A percentile compares a stretch with the other conserved stretches of the same genome.
Conservation (phyloP, 2,113 vertebrate genomes). For the Mastomys natalensis region DNA sequence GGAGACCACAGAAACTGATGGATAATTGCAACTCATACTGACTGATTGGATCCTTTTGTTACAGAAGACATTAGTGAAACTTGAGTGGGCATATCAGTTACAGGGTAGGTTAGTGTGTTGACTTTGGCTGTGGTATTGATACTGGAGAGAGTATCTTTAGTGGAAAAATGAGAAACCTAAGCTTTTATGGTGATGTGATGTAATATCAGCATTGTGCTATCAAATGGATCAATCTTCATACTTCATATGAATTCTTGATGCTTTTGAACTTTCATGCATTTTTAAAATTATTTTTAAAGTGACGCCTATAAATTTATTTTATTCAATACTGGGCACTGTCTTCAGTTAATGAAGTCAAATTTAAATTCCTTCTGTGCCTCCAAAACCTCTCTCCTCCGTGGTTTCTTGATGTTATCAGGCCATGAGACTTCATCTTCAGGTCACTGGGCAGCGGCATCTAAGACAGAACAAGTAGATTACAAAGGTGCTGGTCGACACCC, state of each 20-base stretch:
- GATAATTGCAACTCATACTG: not conserved
- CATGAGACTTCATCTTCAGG: not conserved
- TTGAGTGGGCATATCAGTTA: not conserved
- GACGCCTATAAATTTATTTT: not conserved
- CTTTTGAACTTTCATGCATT: conserved; percentile 7
- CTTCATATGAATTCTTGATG: not conserved
- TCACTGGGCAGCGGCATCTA: not conserved
- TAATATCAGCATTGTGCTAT: not conserved
- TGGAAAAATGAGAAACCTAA: not conserved
- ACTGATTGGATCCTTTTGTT: not conserved
- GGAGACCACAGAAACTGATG: not conserved
- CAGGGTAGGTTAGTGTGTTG: not conserved
- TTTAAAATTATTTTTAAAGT: conserved; percentile 28
- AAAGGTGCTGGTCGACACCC: not conserved
- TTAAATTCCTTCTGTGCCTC: not conserved
- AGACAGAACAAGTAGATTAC: not conserved
- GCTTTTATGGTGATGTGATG: not conserved
- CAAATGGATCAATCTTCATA: not conserved
- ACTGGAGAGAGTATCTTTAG: not conserved
- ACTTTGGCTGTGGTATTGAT: not conserved
- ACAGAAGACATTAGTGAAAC: not conserved
- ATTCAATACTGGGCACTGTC: not conserved
- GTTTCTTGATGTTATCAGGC: not conserved
- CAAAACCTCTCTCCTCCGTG: not conserved
- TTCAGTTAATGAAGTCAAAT: not conserved